phyloP scores from a whole-genome alignment of 2,113 vertebrate genomes.

The Climacteris rufus region DNA sequence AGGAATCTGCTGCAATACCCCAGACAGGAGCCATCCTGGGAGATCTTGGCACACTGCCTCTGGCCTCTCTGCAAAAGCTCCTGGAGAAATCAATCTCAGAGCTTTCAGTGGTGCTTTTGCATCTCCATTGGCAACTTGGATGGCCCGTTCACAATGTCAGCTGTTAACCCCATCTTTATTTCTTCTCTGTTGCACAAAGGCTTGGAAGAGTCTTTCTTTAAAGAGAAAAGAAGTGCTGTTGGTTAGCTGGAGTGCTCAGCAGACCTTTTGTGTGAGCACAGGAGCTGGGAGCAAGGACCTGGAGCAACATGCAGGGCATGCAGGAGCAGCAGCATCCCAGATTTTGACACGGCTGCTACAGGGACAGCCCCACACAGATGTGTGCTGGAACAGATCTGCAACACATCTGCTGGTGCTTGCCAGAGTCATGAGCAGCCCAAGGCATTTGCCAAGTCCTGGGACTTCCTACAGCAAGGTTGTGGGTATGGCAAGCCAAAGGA shows the following conservation, averaged over 20 bases:
- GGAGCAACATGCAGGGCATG: not conserved
- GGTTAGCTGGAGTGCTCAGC: not conserved
- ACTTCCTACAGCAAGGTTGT: not conserved
- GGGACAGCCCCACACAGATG: constrained; percentile 20
- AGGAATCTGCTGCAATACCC: not conserved
- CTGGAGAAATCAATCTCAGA: not conserved
- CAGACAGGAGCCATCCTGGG: not conserved
- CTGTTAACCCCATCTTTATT: not conserved
- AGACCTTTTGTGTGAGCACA: not conserved
- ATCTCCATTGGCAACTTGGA: not conserved
- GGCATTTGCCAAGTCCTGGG: constrained; percentile 3
- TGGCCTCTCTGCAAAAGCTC: not conserved
- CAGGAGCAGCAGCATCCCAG: not conserved
- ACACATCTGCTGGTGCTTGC: constrained; percentile 20
- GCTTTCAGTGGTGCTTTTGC: not conserved
- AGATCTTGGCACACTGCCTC: not conserved
- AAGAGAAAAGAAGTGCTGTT: not conserved
- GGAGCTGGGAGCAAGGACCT: not conserved
- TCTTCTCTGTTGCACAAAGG: not conserved
- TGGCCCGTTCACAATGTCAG: not conserved
- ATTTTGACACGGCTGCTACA: not conserved
- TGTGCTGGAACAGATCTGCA: constrained; percentile 4
- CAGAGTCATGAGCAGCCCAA: not conserved
- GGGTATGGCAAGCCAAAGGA: constrained; percentile 8
- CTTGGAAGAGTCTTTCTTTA: not conserved